Conservation (phyloP, 2,113 vertebrate genomes). For the Heptranchias perlo region DNA sequence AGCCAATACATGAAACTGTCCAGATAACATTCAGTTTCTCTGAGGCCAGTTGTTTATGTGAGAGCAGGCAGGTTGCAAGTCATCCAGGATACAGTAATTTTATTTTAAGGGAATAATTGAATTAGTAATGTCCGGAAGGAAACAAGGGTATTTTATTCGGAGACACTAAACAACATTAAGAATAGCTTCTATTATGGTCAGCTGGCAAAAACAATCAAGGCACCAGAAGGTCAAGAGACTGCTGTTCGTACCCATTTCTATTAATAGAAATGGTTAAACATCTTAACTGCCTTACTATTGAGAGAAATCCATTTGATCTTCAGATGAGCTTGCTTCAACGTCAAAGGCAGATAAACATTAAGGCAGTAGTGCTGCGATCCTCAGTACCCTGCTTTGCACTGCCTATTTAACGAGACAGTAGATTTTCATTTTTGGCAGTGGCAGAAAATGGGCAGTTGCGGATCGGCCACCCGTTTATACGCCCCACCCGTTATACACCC, state of each 20-base stretch:
- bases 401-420: background rate
- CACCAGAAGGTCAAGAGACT: background rate
- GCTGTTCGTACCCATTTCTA: background rate
- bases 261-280: background rate
- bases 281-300: background rate
- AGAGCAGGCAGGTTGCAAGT: background rate
- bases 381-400: background rate
- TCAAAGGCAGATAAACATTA: background rate
- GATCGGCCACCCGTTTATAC: no score
- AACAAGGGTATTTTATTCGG: background rate
- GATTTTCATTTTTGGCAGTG: background rate
- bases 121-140: background rate
- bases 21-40: background rate
- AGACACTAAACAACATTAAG: background rate
- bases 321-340: background rate
- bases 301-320: background rate
- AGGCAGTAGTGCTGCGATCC: background rate
- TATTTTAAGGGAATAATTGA: background rate
- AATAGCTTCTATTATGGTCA: background rate
- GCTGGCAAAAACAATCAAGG: background rate
- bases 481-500: no score
- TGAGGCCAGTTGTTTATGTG: background rate
- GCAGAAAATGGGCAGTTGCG: background rate
- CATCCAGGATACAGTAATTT: background rate
- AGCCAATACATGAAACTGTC: background rate